Conservation (phyloP, 2,113 vertebrate genomes). For the Macroglossus sobrinus region DNA sequence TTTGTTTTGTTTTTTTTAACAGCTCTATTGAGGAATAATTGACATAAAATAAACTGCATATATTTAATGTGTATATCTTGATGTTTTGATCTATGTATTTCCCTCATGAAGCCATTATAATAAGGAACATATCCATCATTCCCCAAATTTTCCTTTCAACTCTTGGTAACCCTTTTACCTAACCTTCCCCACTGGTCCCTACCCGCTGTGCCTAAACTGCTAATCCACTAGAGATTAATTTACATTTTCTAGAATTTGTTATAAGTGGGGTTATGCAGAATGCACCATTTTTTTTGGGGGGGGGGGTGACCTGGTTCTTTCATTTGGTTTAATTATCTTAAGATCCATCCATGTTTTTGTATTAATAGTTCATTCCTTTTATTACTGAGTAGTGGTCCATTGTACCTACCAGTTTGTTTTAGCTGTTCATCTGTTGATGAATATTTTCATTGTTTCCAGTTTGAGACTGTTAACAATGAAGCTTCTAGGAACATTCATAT, state of each 20-base stretch:
- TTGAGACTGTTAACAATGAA: neutral
- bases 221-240: neutral
- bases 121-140: neutral
- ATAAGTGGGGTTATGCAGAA: neutral
- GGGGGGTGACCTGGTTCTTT: neutral
- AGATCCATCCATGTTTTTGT: neutral
- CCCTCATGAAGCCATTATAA: neutral
- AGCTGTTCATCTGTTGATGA: neutral
- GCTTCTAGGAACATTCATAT: neutral
- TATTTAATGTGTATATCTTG: neutral
- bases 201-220: neutral
- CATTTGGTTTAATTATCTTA: neutral
- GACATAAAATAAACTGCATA: neutral
- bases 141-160: neutral
- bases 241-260: neutral
- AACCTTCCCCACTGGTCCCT: neutral
- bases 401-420: neutral
- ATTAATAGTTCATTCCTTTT: neutral
- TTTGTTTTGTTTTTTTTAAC: constrained; percentile 13
- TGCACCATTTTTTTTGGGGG: neutral
- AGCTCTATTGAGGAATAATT: constrained; percentile 12
- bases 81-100: neutral
- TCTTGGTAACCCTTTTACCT: neutral
- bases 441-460: neutral
- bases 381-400: neutral